A percentile compares a stretch with the other conserved stretches of the same genome.
Conservation (phyloP, 2,797 vertebrate genomes). For the Cryptoprocta ferox region DNA sequence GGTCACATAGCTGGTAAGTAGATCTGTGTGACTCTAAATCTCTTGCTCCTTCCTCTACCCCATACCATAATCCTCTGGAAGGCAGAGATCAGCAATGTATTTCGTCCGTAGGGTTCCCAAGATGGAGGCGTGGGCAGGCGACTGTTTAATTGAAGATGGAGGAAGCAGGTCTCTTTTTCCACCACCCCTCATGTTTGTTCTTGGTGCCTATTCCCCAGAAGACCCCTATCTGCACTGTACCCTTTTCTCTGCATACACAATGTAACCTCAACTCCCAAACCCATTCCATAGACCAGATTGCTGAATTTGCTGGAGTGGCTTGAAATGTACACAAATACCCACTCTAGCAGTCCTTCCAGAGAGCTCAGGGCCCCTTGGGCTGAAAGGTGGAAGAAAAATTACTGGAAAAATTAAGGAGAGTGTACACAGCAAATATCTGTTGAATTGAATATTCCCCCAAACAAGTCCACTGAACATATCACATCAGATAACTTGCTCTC, state of each 20-base stretch:
- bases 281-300: background rate
- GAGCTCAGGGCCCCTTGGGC: background rate
- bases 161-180: background rate
- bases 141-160: background rate
- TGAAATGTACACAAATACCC: background rate
- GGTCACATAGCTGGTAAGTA: constrained; percentile 71
- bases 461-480: background rate
- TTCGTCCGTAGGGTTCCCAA: too few species aligned
- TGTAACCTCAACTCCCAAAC: background rate
- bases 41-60: background rate
- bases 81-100: background rate
- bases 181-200: background rate
- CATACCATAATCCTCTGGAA: constrained; percentile 42
- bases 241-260: background rate
- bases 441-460: constrained; percentile 3
- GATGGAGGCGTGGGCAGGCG: background rate
- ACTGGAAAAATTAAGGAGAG: background rate
- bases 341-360: background rate
- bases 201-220: background rate
- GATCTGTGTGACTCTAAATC: constrained; percentile 69
- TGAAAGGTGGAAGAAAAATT: background rate
- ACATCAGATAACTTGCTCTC: background rate
- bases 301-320: background rate
- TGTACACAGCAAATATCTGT: background rate
- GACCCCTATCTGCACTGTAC: background rate